Evolutionary conservation across 2,888 invertebrate genomes (phyloP), one percentile per base, ranked within the genome.

Genomic region (Mythimna impura): DNA sequence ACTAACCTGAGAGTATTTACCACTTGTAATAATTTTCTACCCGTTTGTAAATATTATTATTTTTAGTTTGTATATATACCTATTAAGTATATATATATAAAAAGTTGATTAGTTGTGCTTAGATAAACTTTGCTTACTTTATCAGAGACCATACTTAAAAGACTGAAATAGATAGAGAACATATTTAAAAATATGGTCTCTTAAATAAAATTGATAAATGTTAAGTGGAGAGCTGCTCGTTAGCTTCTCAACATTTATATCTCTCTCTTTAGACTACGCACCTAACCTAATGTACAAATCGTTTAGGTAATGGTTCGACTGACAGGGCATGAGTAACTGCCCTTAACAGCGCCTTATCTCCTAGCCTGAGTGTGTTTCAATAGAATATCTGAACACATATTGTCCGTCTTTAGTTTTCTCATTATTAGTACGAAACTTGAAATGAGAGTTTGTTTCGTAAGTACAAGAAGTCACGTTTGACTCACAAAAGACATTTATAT

Each of bases 311-410:
- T 84, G 82, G 84, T 47, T 76, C 81, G 36, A 73, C 40, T 81
- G 86, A 79, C 85, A 81, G 81, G 64, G n/a, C 72, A 80, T 86
- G 84, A 86, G 66, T 72, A 77, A 84, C 78, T 66, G 64, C 71
- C 63, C 65, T 80, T 78, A 81, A 81, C 86, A 77, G n/a, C 43
- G 65, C 30, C 72, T 75, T 82, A 84, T 86, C 82, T 83, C 61
- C 36, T 50, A 66, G 80, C 63, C 62, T 71, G 72, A 76, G 47
- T 75, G 75, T 82, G 76, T 80, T 80, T 69, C 85, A 85, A 76
- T 83, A 76, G 74, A 78, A 71, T 65, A 55, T 71, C 65, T 63
- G 65, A 76, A 54, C 61, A 64, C 52, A 57, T 14, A 72, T 55
- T 71, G 70, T 43, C 17, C 43, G 34, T 58, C 63, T 30, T 52